Evolutionary conservation across 2,797 vertebrate genomes (phyloP).

Genomic region (Spea hammondii): DNA sequence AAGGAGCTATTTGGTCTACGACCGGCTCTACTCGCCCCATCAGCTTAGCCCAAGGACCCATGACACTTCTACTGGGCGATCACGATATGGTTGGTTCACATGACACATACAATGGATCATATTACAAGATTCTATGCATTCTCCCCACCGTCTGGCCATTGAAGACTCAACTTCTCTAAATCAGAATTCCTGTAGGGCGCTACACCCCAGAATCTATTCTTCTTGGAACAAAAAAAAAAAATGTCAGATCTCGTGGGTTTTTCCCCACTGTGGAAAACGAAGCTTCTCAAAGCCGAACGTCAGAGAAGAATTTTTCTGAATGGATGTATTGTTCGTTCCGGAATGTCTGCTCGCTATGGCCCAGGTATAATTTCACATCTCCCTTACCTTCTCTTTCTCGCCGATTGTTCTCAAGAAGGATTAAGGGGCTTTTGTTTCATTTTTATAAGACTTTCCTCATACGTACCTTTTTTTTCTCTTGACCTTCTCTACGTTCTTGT

Average conservation of each 20-base stretch:
- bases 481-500: neutral
- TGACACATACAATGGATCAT: too few species aligned
- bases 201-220: neutral
- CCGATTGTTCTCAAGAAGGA: constrained; percentile 12
- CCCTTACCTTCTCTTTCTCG: constrained; percentile 41
- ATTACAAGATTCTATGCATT: too few species aligned
- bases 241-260: constrained; percentile 1
- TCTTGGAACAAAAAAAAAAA: neutral
- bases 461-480: neutral
- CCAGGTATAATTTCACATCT: constrained; percentile 44
- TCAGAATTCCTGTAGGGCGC: neutral
- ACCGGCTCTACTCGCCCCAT: too few species aligned
- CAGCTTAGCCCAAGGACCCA: too few species aligned
- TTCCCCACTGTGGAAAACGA: constrained; percentile 11
- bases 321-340: constrained; percentile 26
- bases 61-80: too few species aligned
- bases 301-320: constrained; percentile 33
- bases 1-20: too few species aligned
- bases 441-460: too few species aligned
- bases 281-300: constrained; percentile 22
- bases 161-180: neutral
- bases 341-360: constrained; percentile 37
- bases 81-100: too few species aligned
- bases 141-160: neutral
- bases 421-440: neutral